phyloP scores from a whole-genome alignment of 1,140 invertebrate species.

The Brachionus asplanchnoidis region DNA sequence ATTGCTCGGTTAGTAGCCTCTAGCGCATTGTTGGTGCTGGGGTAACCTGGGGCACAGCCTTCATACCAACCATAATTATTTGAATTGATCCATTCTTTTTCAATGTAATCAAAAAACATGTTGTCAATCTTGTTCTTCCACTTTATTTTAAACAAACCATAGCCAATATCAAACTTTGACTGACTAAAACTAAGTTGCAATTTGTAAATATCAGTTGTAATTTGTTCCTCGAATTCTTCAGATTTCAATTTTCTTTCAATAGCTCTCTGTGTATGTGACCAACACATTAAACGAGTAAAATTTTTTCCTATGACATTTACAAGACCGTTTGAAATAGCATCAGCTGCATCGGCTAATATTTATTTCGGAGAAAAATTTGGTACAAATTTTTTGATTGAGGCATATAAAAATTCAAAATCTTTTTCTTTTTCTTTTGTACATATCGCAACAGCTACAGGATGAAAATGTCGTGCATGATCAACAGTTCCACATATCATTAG shows the following conservation, averaged over 20 bases:
- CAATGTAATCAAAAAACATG: too few species aligned
- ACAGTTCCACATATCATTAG: neutral
- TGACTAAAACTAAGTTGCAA: neutral
- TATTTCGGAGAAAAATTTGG: neutral
- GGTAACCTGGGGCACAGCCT: too few species aligned
- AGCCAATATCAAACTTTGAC: neutral
- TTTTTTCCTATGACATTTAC: neutral
- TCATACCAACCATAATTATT: too few species aligned
- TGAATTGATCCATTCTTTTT: too few species aligned
- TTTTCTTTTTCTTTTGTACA: neutral
- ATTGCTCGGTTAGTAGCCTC: too few species aligned
- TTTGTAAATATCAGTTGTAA: too few species aligned
- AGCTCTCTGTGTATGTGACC: neutral
- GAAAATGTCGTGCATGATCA: neutral
- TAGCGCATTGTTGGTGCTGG: too few species aligned
- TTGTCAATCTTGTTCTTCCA: neutral
- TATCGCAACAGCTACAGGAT: neutral
- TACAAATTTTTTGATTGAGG: neutral
- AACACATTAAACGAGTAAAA: neutral
- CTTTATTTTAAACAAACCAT: neutral
- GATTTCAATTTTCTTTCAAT: neutral
- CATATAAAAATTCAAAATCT: neutral
- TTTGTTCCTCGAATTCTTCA: too few species aligned
- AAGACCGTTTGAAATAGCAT: neutral
- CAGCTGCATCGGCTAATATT: neutral